Conservation (phyloP, 2,113 vertebrate species). For the Callipepla californica region DNA sequence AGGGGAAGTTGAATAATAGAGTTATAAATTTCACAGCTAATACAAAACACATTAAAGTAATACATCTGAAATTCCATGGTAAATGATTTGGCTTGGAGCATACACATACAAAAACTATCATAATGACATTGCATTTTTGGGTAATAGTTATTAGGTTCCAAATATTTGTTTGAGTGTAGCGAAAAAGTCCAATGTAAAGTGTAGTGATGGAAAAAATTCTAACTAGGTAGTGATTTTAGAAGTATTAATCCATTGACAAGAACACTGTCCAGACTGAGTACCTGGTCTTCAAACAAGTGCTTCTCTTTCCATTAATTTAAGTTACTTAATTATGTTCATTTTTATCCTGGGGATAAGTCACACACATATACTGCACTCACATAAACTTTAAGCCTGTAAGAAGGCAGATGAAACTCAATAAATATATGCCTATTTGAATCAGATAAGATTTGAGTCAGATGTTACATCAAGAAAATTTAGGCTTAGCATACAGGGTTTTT, state of each 20-base stretch:
- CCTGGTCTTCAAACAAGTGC: neutral
- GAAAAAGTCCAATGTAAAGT: neutral
- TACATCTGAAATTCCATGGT: neutral
- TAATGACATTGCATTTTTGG: neutral
- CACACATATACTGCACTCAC: neutral
- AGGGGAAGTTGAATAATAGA: neutral
- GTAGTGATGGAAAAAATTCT: neutral
- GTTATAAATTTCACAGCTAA: conserved; percentile 1
- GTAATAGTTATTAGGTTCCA: neutral
- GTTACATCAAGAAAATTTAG: neutral
- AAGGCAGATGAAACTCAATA: neutral
- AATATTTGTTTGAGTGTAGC: neutral
- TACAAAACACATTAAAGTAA: neutral
- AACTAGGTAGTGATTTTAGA: neutral
- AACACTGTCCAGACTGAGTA: neutral
- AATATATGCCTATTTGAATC: neutral
- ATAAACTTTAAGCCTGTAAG: neutral
- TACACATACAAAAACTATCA: neutral
- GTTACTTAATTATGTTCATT: neutral
- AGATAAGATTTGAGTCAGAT: neutral
- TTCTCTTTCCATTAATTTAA: neutral
- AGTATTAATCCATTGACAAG: neutral
- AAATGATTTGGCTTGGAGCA: neutral
- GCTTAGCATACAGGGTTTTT: neutral
- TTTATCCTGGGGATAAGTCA: neutral